Conservation (phyloP, 23 tunicate genomes). For the Halocynthia aurantium region DNA sequence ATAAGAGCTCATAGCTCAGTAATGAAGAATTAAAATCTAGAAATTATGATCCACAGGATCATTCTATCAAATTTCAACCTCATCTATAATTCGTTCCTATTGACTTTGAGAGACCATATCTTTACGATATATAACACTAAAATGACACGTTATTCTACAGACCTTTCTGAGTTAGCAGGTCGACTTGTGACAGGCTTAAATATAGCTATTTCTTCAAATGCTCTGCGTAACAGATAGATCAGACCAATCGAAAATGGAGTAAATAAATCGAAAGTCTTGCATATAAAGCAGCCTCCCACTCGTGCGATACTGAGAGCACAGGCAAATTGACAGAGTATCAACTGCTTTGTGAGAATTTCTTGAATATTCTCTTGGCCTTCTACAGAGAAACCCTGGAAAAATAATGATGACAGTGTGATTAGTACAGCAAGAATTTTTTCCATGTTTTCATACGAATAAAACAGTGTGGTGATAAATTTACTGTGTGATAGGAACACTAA, state of each 20-base stretch:
- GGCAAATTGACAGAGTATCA: conserved; percentile 78
- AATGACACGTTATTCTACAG: neutral
- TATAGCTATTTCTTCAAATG: conserved; percentile 54
- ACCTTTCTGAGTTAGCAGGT: conserved; percentile 96
- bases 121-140: no score
- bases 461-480: no score
- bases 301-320: conserved; percentile 58
- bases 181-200: conserved; percentile 88
- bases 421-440: neutral
- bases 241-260: conserved; percentile 82
- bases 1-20: no score
- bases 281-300: conserved; percentile 59
- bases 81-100: no score
- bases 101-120: no score
- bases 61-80: no score
- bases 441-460: neutral
- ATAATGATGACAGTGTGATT: no score
- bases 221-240: conserved; percentile 72
- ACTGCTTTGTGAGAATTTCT: conserved; percentile 86
- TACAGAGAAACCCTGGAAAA: conserved; percentile 82
- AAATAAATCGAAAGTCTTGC: conserved; percentile 88
- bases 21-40: no score
- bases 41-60: no score
- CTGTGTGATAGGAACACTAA: no score
- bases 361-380: conserved; percentile 94